Percentiles rank a stretch among this genome's conserved stretches.
Evolutionary conservation across 1,140 invertebrate species (phyloP).

Genomic region (Muscidifurax raptorellus): DNA sequence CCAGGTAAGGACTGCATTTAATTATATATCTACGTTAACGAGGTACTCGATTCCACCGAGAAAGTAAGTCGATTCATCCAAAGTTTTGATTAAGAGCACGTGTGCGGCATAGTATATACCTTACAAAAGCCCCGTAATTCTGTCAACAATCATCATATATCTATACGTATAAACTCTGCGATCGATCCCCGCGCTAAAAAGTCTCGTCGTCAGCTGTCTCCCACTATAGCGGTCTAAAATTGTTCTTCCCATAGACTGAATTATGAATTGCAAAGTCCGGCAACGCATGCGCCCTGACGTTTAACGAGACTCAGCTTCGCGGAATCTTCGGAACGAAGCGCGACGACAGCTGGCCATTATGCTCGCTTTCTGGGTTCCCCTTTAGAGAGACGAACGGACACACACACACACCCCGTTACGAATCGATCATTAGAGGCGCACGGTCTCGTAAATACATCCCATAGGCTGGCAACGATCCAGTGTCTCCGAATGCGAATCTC

Average conservation of each 20-base stretch:
- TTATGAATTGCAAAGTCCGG: conserved; percentile 42
- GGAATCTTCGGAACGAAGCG: background rate
- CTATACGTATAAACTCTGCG: too few relatives aligned
- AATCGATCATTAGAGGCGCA: conserved; percentile 48
- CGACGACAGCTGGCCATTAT: conserved; percentile 6
- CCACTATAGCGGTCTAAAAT: background rate
- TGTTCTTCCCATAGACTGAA: background rate
- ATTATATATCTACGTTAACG: background rate
- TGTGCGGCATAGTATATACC: too few relatives aligned
- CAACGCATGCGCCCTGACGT: too few relatives aligned
- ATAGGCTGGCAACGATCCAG: background rate
- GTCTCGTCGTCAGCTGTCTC: too few relatives aligned
- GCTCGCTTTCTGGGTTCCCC: background rate
- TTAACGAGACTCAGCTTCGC: conserved; percentile 37
- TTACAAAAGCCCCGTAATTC: too few relatives aligned
- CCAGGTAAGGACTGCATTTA: conserved; percentile 65
- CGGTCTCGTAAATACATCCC: conserved; percentile 38
- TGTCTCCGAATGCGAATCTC: conserved; percentile 28
- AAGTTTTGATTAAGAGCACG: conserved; percentile 21
- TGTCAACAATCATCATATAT: too few relatives aligned
- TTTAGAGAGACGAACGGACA: background rate
- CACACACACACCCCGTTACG: conserved; percentile 35
- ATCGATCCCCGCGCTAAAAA: too few relatives aligned
- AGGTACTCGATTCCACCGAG: conserved; percentile 44
- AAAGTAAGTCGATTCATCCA: conserved; percentile 42